Percentiles rank a stretch among this genome's conserved stretches.
phyloP scores from a whole-genome alignment of 1,140 invertebrate species.

The Ctenoplectra terminalis region DNA sequence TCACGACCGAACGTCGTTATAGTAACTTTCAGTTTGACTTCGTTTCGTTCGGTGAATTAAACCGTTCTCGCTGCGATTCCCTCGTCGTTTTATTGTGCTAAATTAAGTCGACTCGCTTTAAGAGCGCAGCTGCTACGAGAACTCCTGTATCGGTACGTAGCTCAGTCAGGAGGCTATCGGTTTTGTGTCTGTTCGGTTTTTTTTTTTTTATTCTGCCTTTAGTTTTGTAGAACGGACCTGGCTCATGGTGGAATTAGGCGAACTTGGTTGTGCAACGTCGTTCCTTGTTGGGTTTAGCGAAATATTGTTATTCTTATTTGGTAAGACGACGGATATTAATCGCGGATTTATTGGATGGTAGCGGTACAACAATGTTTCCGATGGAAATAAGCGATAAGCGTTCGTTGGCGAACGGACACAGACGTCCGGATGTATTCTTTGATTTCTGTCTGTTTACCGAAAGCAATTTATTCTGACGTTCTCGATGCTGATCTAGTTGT shows the following conservation, averaged over 20 bases:
- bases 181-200: background rate
- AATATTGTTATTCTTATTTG: too few relatives aligned
- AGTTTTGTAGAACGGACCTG: background rate
- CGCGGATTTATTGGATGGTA: too few relatives aligned
- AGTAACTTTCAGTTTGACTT: slow-evolving; percentile 10
- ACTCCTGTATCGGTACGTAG: background rate
- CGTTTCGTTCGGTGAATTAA: slow-evolving; percentile 39
- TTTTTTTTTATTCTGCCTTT: background rate
- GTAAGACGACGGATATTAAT: background rate
- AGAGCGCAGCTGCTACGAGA: slow-evolving; percentile 28
- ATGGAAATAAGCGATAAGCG: too few relatives aligned
- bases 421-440: too few relatives aligned
- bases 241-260: background rate
- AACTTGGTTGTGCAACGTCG: background rate
- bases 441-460: too few relatives aligned
- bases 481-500: too few relatives aligned
- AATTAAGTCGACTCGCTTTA: slow-evolving; percentile 39
- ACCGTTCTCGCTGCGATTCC: slow-evolving; percentile 18
- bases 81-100: slow-evolving; percentile 32
- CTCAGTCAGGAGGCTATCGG: background rate
- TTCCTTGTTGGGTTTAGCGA: background rate
- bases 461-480: too few relatives aligned
- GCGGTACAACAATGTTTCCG: too few relatives aligned
- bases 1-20: slow-evolving; percentile 4
- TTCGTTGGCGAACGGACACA: too few relatives aligned